Evolutionary conservation across 2,797 vertebrate genomes (phyloP).

Genomic region (Galagoides demidoff): DNA sequence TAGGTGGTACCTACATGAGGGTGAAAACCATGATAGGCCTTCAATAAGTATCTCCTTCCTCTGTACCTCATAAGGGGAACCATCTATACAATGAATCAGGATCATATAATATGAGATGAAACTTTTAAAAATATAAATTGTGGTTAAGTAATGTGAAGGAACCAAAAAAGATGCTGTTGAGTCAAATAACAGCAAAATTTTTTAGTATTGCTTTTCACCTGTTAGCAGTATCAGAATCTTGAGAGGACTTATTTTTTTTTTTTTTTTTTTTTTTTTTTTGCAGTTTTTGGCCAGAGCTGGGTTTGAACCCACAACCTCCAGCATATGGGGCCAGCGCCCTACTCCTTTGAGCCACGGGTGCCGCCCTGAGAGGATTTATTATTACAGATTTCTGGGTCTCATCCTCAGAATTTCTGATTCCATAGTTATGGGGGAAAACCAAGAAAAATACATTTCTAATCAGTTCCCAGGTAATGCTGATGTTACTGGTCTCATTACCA

Average conservation of each 20-base stretch:
- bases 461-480: neutral
- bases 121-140: conserved; percentile 34
- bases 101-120: conserved; percentile 20
- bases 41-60: conserved; percentile 12
- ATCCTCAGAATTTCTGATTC: neutral
- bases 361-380: neutral
- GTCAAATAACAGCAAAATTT: neutral
- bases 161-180: neutral
- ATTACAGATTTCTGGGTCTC: neutral
- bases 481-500: neutral
- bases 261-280: too few species aligned
- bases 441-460: conserved; percentile 2
- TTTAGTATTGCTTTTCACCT: conserved; percentile 11
- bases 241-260: neutral
- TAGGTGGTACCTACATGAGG: neutral
- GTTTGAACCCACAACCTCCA: too few species aligned
- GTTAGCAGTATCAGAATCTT: neutral
- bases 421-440: neutral
- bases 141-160: neutral
- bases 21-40: neutral
- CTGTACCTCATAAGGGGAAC: neutral
- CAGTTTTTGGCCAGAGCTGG: too few species aligned
- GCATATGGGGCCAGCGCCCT: too few species aligned
- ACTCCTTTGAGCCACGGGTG: too few species aligned
- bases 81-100: conserved; percentile 32